These are phyloP conservation scores for Motacilla tschutschensis DNA, from an alignment of 2,113 vertebrate species.

Conservation along the genomic window DNA sequence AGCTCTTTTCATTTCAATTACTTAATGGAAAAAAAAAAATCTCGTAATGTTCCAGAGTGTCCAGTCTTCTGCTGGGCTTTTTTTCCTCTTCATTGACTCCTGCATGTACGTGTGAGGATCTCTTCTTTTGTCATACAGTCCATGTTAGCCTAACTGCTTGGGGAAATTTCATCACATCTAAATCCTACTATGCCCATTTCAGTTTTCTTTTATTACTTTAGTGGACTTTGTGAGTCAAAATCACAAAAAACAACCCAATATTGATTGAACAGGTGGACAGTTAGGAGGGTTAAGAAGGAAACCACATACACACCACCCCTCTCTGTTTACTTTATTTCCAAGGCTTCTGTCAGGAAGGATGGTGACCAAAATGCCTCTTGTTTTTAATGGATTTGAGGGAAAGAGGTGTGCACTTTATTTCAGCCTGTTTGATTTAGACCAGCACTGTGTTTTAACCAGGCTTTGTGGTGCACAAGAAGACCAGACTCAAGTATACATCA, in stretches of 20 bases:
- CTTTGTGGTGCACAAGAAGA: not conserved
- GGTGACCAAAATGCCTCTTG: not conserved
- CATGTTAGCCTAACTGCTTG: not conserved
- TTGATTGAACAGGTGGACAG: not conserved
- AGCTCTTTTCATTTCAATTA: not conserved
- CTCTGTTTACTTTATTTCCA: not conserved
- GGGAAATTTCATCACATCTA: not conserved
- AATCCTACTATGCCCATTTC: not conserved
- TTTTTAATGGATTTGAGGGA: not conserved
- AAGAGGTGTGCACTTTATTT: not conserved
- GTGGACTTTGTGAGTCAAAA: not conserved
- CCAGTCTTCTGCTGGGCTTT: not conserved
- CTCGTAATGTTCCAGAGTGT: not conserved
- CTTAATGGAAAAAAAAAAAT: not conserved
- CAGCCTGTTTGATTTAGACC: not conserved
- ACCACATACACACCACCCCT: not conserved
- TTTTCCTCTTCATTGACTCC: not conserved
- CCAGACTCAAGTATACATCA: not conserved
- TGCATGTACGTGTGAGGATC: not conserved
- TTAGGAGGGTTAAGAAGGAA: not conserved
- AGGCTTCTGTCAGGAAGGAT: not conserved
- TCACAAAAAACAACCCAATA: accelerated
- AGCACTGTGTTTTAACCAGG: not conserved
- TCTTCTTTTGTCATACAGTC: not conserved
- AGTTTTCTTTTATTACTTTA: not conserved